Base-by-base conservation (phyloP, 2,888 invertebrate species). In the Drosophila austrosaltans region DNA sequence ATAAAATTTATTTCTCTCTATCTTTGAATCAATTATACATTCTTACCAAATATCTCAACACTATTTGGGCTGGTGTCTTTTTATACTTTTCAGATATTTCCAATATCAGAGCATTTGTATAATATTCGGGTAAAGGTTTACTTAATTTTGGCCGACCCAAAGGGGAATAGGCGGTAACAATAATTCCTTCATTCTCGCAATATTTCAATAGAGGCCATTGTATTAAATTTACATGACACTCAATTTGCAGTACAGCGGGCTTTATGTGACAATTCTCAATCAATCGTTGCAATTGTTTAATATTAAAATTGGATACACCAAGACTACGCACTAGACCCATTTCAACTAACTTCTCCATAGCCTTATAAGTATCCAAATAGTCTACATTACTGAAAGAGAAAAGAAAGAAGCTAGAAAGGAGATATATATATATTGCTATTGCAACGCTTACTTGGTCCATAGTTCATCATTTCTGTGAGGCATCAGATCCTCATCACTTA, bases 241-340 rank as follows among this genome's bases (percentile, higher is more conserved):
- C 92, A 20, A 92, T 89, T 77, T 96, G 96, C 70, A 94, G 94
- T 2, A 93, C 93, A 0, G 93, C 95, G 0, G 96, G 96, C 80
- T 94, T 94, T 66, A 96, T 93, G 58, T 91, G 93, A 5, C 95
- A 94, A 2, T 91, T 93, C 1, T 93, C 93, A 48, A 97, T 87
- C n/a, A 98, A 85, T 64, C 96, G 93, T 60, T 95, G 94, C 3
- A 97, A 92, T 92, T 98, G 98, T 53, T 93, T 92, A 75, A 93
- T 94, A 91, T 96, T 98, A 91, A 98, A 98, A 92, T 98, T 98
- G 32, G 97, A 97, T 3, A 98, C 84, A 0, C 98, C 98, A 86
- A 98, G 96, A 79, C 96, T 95, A 80, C 94, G 95, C 0, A 94
- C 94, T 8, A 96, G 93, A 0, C 97, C 97, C 76, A 94, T 93